Evolutionary conservation across 2,113 vertebrate species (phyloP).

Genomic region (Xiphorhynchus elegans): DNA sequence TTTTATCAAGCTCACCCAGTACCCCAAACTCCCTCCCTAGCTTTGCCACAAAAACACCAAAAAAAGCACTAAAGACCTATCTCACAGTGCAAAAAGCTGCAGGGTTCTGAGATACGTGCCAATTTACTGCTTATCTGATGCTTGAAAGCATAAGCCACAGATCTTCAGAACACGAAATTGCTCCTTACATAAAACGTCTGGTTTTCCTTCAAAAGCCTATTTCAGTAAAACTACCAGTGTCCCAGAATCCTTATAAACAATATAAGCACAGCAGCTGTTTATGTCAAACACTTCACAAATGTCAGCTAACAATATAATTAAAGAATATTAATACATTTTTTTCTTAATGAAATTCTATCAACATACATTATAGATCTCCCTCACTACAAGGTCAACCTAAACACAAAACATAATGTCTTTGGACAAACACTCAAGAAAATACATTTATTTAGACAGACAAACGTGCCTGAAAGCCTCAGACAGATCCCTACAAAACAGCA

Average conservation of each 20-base stretch:
- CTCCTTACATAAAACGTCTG: neutral
- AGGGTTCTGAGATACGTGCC: rapidly evolving
- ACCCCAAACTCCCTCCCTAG: neutral
- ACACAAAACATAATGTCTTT: rapidly evolving
- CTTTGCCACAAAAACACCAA: neutral
- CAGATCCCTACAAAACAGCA: neutral
- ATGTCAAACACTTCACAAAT: neutral
- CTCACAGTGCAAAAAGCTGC: neutral
- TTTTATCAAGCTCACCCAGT: neutral
- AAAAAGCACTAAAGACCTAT: neutral
- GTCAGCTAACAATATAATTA: neutral
- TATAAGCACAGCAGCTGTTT: neutral
- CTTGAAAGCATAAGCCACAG: neutral
- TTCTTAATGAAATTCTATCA: neutral
- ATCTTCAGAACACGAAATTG: neutral
- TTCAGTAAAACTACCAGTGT: neutral
- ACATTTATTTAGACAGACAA: neutral
- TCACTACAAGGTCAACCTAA: neutral
- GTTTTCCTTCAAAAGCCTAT: neutral
- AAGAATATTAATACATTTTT: neutral
- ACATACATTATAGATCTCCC: neutral
- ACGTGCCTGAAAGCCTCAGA: neutral
- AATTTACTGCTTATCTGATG: neutral
- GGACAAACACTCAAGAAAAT: neutral
- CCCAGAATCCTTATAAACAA: neutral